phyloP scores from a whole-genome alignment of 92 coral and sea anemone species.

The Umimayanthus kanabou region DNA sequence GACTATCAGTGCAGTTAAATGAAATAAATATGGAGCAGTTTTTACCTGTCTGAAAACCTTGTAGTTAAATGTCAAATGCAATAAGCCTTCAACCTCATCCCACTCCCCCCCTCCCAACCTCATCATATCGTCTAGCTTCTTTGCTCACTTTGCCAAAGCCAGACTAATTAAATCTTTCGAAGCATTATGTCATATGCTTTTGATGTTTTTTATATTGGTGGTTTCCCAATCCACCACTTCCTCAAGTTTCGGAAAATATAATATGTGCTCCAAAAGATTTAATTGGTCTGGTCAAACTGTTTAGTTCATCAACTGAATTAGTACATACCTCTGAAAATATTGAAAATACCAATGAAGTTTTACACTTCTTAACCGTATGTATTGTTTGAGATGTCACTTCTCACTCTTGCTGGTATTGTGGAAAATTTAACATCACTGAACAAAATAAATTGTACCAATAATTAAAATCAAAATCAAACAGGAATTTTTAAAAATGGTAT shows the following conservation, averaged over 20 bases:
- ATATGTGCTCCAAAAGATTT: constrained; percentile 22
- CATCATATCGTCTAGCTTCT: constrained; percentile 6
- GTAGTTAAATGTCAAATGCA: too few species aligned
- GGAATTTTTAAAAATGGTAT: constrained; percentile 12
- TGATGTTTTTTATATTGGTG: constrained; percentile 29
- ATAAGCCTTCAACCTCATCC: constrained; percentile 29
- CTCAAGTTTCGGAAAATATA: constrained; percentile 22
- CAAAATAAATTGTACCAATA: constrained; percentile 11
- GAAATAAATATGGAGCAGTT: too few species aligned
- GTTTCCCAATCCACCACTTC: constrained; percentile 5
- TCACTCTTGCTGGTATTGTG: constrained; percentile 25
- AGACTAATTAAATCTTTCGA: constrained; percentile 20
- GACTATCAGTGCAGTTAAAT: too few species aligned
- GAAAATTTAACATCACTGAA: constrained; percentile 11
- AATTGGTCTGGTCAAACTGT: constrained; percentile 23
- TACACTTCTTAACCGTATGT: background rate
- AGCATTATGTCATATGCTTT: constrained; percentile 30
- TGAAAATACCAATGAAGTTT: constrained; percentile 20
- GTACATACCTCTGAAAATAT: constrained; percentile 17
- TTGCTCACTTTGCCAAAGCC: constrained; percentile 18
- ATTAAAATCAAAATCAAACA: constrained; percentile 21
- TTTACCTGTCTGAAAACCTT: too few species aligned
- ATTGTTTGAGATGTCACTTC: constrained; percentile 27
- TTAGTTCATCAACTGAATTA: constrained; percentile 26
- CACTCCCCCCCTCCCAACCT: constrained; percentile 22